A percentile compares a stretch with the other conserved stretches of the same genome.
Evolutionary conservation across 2,888 invertebrate genomes (phyloP).

Genomic region (Lepidocyrtinus sp.): DNA sequence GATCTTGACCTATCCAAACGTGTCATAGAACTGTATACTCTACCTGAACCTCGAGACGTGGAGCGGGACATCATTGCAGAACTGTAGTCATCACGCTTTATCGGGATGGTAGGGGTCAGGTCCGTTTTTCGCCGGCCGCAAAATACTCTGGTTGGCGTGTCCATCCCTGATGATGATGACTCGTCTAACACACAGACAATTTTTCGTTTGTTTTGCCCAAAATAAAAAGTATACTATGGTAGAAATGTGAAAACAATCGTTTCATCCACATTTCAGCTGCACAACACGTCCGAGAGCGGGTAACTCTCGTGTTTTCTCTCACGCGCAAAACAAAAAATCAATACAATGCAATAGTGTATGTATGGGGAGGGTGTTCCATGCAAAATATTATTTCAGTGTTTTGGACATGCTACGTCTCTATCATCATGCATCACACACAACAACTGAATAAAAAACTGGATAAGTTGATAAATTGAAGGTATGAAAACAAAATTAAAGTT

Average conservation of each 20-base stretch:
- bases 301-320: too few relatives aligned
- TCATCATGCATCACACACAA: too few relatives aligned
- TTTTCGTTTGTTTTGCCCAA: background rate
- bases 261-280: background rate
- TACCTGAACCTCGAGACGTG: slow-evolving; percentile 64
- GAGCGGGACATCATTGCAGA: slow-evolving; percentile 51
- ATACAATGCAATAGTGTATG: too few relatives aligned
- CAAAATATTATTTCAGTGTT: too few relatives aligned
- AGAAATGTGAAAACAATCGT: background rate
- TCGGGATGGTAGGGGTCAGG: slow-evolving; percentile 69
- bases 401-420: too few relatives aligned
- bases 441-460: too few relatives aligned
- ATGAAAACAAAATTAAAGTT: too few relatives aligned
- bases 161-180: slow-evolving; percentile 43
- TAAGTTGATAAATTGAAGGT: too few relatives aligned
- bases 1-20: slow-evolving; percentile 68
- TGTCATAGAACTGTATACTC: slow-evolving; percentile 69
- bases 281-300: too few relatives aligned
- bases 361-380: too few relatives aligned
- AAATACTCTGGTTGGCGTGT: slow-evolving; percentile 59
- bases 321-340: too few relatives aligned
- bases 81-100: slow-evolving; percentile 63
- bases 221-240: background rate
- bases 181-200: slow-evolving; percentile 40
- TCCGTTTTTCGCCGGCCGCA: slow-evolving; percentile 69